Evolutionary conservation across 2,113 vertebrate species (phyloP), one percentile per base, ranked within the genome.

Genomic region (Neolamprologus ventralis): DNA sequence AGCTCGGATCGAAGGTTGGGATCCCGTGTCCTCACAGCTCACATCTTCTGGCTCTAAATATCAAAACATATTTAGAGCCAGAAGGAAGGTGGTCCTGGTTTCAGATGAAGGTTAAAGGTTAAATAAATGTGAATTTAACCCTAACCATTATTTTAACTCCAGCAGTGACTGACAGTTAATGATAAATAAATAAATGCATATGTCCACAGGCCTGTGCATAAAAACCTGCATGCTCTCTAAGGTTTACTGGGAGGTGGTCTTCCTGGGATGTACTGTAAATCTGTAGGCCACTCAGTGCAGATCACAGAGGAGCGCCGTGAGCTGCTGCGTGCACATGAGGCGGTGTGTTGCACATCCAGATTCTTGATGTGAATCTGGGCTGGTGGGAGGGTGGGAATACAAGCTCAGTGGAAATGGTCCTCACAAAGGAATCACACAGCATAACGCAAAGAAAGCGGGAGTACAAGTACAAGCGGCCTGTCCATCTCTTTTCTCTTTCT

Each of bases 361-460:
- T 92, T 92, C 90, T 95, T 93, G 91, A 95, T 95, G 92, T 94
- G 85, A 91, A 88, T 78, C 58, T 57, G 85, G 88, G 81, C 80
- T 65, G 83, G 68, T 68, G 91, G 84, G 88, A 87, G 86, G 87
- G 79, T 83, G 93, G 89, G 87, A 83, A 87, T 89, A 95, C 93
- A 93, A 91, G 90, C 92, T 90, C 83, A 9, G 73, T 87, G 85
- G 90, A 91, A 91, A 88, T 83, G 31, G 84, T 79, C 84, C 51
- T 68, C 91, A 95, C 95, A 95, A 95, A 93, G 91, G 94, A 93
- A 94, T 94, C 94, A 95, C 92, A 55, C 87, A 79, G 90, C 94
- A 95, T 91, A 92, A 92, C 93, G 90, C 85, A 92, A 93, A 94
- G 93, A 91, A 93, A 93, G 91, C 89, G 65, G 10, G 55, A 83